Evolutionary conservation across 1,140 invertebrate species (phyloP).

Genomic region (Hyles vespertilio): DNA sequence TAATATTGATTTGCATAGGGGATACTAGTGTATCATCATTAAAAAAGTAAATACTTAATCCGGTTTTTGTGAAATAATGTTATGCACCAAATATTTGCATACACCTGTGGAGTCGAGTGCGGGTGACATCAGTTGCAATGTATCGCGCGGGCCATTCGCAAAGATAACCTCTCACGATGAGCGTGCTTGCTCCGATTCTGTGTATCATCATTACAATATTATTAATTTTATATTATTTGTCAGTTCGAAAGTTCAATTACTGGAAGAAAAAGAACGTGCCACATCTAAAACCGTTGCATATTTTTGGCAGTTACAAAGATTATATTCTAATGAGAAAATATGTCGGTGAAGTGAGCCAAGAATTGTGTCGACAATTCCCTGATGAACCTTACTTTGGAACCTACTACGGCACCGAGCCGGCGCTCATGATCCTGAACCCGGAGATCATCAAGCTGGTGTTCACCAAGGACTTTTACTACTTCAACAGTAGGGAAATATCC

Average conservation of each 20-base stretch:
- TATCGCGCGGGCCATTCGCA: too few relatives aligned
- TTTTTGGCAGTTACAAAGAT: constrained; percentile 48
- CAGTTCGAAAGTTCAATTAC: constrained; percentile 30
- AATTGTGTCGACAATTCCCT: constrained; percentile 12
- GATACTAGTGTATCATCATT: too few relatives aligned
- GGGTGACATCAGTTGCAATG: too few relatives aligned
- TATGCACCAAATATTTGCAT: too few relatives aligned
- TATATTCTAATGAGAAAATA: constrained; percentile 24
- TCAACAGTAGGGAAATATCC: constrained; percentile 12
- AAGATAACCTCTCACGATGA: too few relatives aligned
- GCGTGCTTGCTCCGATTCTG: too few relatives aligned
- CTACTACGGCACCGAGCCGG: constrained; percentile 19
- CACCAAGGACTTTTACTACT: constrained; percentile 24
- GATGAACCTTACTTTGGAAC: constrained; percentile 13
- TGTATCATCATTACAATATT: constrained; percentile 7
- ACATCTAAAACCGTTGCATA: constrained; percentile 31
- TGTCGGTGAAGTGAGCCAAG: constrained; percentile 1
- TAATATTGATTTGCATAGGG: too few relatives aligned
- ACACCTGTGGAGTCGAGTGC: too few relatives aligned
- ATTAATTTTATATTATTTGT: constrained; percentile 24
- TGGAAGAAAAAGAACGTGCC: constrained; percentile 47
- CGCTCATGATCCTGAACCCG: constrained; percentile 8
- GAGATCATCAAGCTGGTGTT: constrained; percentile 18
- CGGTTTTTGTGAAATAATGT: too few relatives aligned
- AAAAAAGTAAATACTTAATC: too few relatives aligned